Evolutionary conservation across 2,113 vertebrate species (phyloP), one percentile per base, ranked within the genome.

Genomic region (Vulpes vulpes): DNA sequence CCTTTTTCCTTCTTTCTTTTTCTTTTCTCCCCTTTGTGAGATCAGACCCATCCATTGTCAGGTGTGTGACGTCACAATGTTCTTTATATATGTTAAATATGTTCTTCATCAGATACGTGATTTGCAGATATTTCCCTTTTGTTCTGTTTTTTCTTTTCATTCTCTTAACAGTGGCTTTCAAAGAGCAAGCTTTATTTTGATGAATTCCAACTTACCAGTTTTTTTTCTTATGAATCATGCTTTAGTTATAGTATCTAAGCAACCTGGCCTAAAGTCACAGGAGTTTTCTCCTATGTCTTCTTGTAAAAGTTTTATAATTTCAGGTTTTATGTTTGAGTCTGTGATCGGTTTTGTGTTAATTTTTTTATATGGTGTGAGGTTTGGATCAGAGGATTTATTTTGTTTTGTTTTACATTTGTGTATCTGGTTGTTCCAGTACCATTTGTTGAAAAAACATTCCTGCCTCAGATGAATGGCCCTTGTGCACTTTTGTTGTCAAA

Each of bases 201-300:
- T 79, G 14, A 85, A 69, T 12, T 67, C 32, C 67, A 69, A 9
- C n/a, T 84, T 84, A 30, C 32, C 81, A 79, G 3, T 78, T 53
- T 51, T 84, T 92, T 91, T 78, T 85, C 85, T 79, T 92, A 73
- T 84, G 55, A 78, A 92, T 84, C 49, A 78, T 95, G 14, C 27
- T 59, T 73, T 80, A 57, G 43, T 86, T 74, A 2, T 81, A 64
- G 10, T 67, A 49, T 53, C 79, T 93, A 89, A 89, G 69, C 80
- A 96, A 35, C 11, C 17, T 89, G 80, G 49, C 25, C 64, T 69
- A 83, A 59, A 51, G 35, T 69, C 76, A 92, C 69, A 78, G 23
- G 79, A 17, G 16, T 69, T 69, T 67, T 92, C 11, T 67, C 27
- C 38, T 83, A 2, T 51, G 23, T 91, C 67, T 89, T 84, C 67